These are phyloP conservation scores for Orius insidiosus DNA, from an alignment of 1,140 invertebrate species.

Conservation along the genomic window DNA sequence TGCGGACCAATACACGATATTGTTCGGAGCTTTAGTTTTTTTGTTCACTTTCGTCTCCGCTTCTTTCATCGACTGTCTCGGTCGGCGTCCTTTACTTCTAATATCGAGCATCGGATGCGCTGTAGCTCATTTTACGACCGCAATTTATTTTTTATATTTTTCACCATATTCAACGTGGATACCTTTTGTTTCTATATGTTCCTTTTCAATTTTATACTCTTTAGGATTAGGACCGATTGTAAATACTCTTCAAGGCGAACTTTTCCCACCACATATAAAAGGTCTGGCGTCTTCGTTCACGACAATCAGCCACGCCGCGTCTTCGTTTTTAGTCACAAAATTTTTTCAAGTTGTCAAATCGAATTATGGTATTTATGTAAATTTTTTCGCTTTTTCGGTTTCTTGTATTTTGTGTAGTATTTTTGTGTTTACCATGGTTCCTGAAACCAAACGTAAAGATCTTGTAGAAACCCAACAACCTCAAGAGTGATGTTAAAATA, in stretches of 20 bases:
- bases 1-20: constrained; percentile 16
- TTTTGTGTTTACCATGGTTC: constrained; percentile 44
- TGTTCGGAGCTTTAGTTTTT: constrained; percentile 21
- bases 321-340: constrained; percentile 54
- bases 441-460: constrained; percentile 66
- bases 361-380: constrained; percentile 43
- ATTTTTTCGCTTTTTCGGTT: constrained; percentile 63
- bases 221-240: constrained; percentile 38
- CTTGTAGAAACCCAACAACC: constrained; percentile 47
- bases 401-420: constrained; percentile 39
- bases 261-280: constrained; percentile 43
- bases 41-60: constrained; percentile 28
- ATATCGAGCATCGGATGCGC: constrained; percentile 30
- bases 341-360: constrained; percentile 42
- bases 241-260: constrained; percentile 40
- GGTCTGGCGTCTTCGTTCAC: constrained; percentile 31
- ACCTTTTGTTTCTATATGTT: constrained; percentile 35
- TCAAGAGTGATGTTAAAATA: background rate
- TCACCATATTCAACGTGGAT: constrained; percentile 26
- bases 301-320: constrained; percentile 27
- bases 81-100: constrained; percentile 34
- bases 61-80: constrained; percentile 28
- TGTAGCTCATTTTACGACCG: constrained; percentile 26
- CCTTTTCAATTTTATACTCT: constrained; percentile 37
- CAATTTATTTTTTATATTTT: constrained; percentile 29